Evolutionary conservation across 2,113 vertebrate genomes (phyloP).

Genomic region (Psophia crepitans): DNA sequence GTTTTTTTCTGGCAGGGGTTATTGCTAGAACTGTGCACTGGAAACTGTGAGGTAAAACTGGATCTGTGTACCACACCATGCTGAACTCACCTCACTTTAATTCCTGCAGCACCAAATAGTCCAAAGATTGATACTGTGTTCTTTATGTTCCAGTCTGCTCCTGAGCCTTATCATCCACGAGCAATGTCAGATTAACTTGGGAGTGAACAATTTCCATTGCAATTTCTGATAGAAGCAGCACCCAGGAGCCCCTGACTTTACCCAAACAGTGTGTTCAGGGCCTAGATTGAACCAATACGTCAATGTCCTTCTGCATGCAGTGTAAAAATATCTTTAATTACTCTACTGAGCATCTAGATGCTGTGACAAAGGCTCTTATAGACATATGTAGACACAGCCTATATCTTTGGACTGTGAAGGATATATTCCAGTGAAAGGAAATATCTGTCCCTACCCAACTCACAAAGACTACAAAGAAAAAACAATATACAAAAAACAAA

Average conservation of each 20-base stretch:
- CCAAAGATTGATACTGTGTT: not conserved
- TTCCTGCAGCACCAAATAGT: not conserved
- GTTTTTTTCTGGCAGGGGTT: not conserved
- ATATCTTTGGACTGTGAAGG: not conserved
- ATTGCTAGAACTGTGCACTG: not conserved
- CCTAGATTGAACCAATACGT: not conserved
- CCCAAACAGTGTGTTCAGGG: not conserved
- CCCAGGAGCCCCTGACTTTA: not conserved
- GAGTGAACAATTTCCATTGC: not conserved
- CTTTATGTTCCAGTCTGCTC: not conserved
- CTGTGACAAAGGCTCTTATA: not conserved
- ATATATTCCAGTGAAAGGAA: not conserved
- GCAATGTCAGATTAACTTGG: not conserved
- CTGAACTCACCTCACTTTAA: not conserved
- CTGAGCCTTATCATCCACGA: not conserved
- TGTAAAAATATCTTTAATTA: not conserved
- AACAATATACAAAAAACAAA: not conserved
- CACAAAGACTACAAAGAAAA: not conserved
- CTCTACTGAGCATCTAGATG: not conserved
- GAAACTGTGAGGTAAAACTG: not conserved
- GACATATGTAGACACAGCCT: not conserved
- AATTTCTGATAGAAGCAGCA: not conserved
- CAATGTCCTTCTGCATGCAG: not conserved
- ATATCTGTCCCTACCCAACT: not conserved
- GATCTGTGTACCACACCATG: not conserved